phyloP scores from a whole-genome alignment of 2,888 invertebrate genomes.

The Eulithis prunata region DNA sequence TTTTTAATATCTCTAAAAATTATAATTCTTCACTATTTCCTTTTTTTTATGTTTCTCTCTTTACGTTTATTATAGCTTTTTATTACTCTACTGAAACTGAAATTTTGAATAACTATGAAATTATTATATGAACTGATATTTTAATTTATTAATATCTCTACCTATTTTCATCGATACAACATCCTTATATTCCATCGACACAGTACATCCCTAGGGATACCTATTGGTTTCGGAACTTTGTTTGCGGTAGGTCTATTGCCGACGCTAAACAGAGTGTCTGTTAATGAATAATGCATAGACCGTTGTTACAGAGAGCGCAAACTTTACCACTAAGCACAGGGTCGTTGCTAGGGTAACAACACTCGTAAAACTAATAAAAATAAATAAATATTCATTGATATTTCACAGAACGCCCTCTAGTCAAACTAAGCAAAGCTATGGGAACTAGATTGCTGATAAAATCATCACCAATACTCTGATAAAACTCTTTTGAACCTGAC shows the following conservation, averaged over 20 bases:
- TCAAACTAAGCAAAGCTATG: too few species aligned
- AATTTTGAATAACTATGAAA: too few species aligned
- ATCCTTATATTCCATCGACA: conserved; percentile 16
- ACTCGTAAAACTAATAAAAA: background rate
- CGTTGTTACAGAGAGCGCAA: conserved; percentile 34
- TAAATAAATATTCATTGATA: too few species aligned
- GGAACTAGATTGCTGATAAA: too few species aligned
- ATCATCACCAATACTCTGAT: too few species aligned
- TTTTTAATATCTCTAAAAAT: too few species aligned
- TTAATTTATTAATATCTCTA: background rate
- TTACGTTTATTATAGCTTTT: too few species aligned
- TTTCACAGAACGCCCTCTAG: too few species aligned
- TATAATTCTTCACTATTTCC: too few species aligned
- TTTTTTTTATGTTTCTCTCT: too few species aligned
- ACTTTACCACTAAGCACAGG: conserved; percentile 31
- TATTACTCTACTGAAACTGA: too few species aligned
- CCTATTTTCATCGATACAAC: background rate
- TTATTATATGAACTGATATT: conserved; percentile 3
- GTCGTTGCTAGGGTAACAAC: background rate
- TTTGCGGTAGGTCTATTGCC: conserved; percentile 45
- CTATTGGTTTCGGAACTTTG: conserved; percentile 50
- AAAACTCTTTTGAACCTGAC: too few species aligned
- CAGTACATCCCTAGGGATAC: conserved; percentile 38
- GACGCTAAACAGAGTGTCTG: conserved; percentile 45
- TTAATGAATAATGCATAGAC: conserved; percentile 43